Base-by-base conservation (phyloP, 2,113 vertebrate species). In the Passer domesticus region DNA sequence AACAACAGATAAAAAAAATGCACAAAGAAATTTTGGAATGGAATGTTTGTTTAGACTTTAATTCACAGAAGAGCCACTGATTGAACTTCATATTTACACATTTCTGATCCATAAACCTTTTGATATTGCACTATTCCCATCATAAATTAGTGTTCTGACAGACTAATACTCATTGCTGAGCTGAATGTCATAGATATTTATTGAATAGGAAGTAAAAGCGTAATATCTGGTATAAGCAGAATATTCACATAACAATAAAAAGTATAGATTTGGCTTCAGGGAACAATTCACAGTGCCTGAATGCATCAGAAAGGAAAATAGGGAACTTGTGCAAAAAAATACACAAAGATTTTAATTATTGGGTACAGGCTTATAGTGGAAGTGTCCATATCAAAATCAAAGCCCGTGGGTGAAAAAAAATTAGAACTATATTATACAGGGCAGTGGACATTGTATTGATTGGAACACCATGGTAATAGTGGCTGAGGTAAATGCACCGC, bases 211-310 rank as follows among this genome's bases (percentile, higher is more conserved):
- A 94, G 90, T 94, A 94, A 97, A 97, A 96, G 6, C 55, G 72
- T 79, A 93, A 87, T 96, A 97, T 91, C 83, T 95, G 53, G 85
- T 94, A 90, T 92, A 63, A 90, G 66, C 90, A 95, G 93, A 97
- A 96, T 95, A 97, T 97, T 97, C 96, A 95, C 95, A 95, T 97
- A 94, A 94, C 94, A 94, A 90, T 96, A 95, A 94, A 96, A 97
- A 87, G 79, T 97, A 96, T 96, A 91, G 97, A 97, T 98, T 92
- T 96, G 94, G 94, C 98, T 97, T 76, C 93, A 91, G 97, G 97
- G 97, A 86, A 83, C 95, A 91, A 84, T 97, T 97, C 94, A 79
- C 39, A 15, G 73, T 53, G 44, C 68, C 56, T 88, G 67, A 77
- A 94, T 55, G 53, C 59, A 68, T 63, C 64, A 63, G 75, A 74